phyloP scores from a whole-genome alignment of 2,797 vertebrate genomes.

The Centroberyx gerrardi region DNA sequence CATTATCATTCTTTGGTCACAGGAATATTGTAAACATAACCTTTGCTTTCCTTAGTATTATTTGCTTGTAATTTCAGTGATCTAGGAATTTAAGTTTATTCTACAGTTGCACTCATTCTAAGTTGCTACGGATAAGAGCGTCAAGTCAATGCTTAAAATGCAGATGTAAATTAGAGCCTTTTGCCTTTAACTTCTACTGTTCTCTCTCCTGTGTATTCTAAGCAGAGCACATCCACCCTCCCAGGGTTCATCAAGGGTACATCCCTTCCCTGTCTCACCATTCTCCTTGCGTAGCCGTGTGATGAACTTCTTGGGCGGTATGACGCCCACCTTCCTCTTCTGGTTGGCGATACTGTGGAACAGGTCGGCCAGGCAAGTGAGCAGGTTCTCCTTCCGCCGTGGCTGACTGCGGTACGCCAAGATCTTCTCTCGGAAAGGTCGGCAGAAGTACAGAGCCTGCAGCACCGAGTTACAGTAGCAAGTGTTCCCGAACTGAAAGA shows the following conservation, averaged over 20 bases:
- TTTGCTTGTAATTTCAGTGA: too few species aligned
- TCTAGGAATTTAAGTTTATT: too few species aligned
- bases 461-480: constrained; percentile 99
- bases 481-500: constrained; percentile 95
- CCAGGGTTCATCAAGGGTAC: background rate
- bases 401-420: constrained; percentile 97
- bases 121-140: background rate
- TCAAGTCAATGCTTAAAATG: background rate
- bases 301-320: constrained; percentile 99
- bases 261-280: constrained; percentile 81
- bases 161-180: too few species aligned
- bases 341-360: constrained; percentile 99
- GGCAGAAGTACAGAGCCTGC: constrained; percentile 97
- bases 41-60: background rate
- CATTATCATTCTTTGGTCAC: background rate
- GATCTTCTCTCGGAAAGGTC: constrained; percentile 97
- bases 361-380: constrained; percentile 96
- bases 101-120: background rate
- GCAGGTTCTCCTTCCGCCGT: constrained; percentile 96
- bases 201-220: background rate
- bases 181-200: background rate
- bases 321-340: constrained; percentile 98
- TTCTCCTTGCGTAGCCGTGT: constrained; percentile 97
- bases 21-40: background rate
- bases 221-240: background rate